Percentiles rank a stretch among this genome's conserved stretches.
Conservation (phyloP, 1,140 invertebrate species). For the Acyrthosiphon pisum region DNA sequence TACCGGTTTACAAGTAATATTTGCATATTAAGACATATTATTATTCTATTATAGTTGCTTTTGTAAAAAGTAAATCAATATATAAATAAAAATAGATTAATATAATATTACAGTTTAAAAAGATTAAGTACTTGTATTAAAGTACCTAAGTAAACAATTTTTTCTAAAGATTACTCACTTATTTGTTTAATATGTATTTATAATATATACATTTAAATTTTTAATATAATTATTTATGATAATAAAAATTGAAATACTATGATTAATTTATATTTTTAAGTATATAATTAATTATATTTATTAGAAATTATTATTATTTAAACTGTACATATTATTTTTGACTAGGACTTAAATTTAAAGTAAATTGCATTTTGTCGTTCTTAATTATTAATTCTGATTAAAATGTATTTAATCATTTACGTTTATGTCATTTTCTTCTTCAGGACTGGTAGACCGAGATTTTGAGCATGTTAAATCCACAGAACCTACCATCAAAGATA, state of each 20-base stretch:
- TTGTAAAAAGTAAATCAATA: neutral
- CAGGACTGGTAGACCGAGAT: constrained; percentile 21
- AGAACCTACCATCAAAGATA: constrained; percentile 39
- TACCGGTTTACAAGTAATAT: neutral
- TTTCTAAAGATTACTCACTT: neutral
- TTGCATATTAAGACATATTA: neutral
- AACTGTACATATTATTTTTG: constrained; percentile 6
- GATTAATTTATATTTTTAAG: neutral
- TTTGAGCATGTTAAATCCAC: constrained; percentile 46
- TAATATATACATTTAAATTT: neutral
- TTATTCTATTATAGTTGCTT: neutral
- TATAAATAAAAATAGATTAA: neutral
- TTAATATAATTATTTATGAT: neutral
- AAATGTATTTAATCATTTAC: constrained; percentile 25
- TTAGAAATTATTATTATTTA: neutral
- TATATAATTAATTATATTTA: neutral
- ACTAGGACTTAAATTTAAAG: neutral
- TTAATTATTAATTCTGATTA: neutral
- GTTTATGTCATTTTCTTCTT: constrained; percentile 48
- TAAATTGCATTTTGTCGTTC: neutral
- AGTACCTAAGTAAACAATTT: neutral
- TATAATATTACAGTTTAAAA: neutral
- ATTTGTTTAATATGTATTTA: neutral
- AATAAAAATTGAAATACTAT: neutral
- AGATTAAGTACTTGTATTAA: neutral